These are phyloP conservation scores for Knipowitschia caucasica DNA, from an alignment of 2,797 vertebrate genomes.

Conservation along the genomic window DNA sequence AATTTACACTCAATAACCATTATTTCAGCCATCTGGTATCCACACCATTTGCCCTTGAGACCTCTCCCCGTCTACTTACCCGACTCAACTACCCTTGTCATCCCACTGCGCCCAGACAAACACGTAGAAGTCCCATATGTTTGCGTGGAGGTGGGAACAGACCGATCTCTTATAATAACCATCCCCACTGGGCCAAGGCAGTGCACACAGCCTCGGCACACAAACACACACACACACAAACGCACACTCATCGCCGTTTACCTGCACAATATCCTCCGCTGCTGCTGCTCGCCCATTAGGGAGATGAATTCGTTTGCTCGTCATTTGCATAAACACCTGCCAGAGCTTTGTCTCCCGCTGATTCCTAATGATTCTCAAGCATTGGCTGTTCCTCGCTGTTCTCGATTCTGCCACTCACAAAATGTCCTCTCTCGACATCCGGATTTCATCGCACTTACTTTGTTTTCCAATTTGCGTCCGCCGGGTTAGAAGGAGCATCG, in stretches of 20 bases:
- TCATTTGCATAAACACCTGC: slow-evolving; percentile 77
- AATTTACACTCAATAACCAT: too few species aligned
- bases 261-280: slow-evolving; percentile 52
- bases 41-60: not conserved
- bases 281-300: slow-evolving; percentile 63
- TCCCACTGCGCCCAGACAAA: not conserved
- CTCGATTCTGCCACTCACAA: slow-evolving; percentile 41
- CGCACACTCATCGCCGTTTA: slow-evolving; percentile 59
- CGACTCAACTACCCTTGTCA: not conserved
- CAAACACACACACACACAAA: slow-evolving; percentile 51
- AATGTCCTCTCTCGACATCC: slow-evolving; percentile 34
- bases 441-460: slow-evolving; percentile 29
- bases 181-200: slow-evolving; percentile 12
- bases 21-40: not conserved
- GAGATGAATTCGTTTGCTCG: slow-evolving; percentile 60
- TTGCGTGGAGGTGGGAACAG: slow-evolving; percentile 14
- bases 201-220: slow-evolving; percentile 17
- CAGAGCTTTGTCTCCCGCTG: slow-evolving; percentile 72
- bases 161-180: slow-evolving; percentile 23
- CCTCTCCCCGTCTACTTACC: not conserved
- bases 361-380: slow-evolving; percentile 70
- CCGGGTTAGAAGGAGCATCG: slow-evolving; percentile 10
- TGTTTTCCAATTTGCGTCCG: slow-evolving; percentile 27
- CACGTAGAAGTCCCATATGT: slow-evolving; percentile 16
- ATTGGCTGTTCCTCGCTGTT: slow-evolving; percentile 49